These are phyloP conservation scores for Beaufortia kweichowensis DNA, from an alignment of 2,113 vertebrate genomes.

Conservation along the genomic window DNA sequence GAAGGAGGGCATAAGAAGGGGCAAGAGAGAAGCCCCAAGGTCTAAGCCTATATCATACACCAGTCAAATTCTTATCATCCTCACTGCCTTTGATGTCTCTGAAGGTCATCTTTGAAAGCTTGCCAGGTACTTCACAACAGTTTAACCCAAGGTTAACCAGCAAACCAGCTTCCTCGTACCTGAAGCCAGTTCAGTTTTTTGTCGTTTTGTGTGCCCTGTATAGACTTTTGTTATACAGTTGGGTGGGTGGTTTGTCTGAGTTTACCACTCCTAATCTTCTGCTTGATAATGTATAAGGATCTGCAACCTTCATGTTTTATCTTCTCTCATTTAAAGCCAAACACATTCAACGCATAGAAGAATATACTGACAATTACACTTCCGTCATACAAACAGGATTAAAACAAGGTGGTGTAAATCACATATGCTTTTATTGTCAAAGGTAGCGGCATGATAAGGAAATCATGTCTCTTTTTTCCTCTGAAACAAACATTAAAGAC, in stretches of 20 bases:
- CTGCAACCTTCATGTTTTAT: not conserved
- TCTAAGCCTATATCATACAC: slow-evolving; percentile 30
- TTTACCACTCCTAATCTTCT: not conserved
- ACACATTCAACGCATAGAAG: not conserved
- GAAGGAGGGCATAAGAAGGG: slow-evolving; percentile 13
- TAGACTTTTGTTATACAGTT: too few relatives aligned
- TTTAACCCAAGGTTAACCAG: slow-evolving; percentile 38
- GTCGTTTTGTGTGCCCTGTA: too few relatives aligned
- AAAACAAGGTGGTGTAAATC: slow-evolving; percentile 8
- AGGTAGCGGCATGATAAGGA: slow-evolving; percentile 1
- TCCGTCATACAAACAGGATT: not conserved
- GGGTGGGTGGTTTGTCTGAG: not conserved
- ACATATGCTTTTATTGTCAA: not conserved
- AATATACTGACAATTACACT: not conserved
- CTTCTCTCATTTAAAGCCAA: slow-evolving; percentile 1
- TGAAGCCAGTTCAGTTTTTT: too few relatives aligned
- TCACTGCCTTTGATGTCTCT: slow-evolving; percentile 34
- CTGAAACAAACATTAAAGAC: slow-evolving; percentile 19
- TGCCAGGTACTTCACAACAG: slow-evolving; percentile 41
- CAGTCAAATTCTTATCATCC: slow-evolving; percentile 43
- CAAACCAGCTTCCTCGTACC: slow-evolving; percentile 8
- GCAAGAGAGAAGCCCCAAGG: slow-evolving; percentile 15
- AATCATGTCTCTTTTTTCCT: slow-evolving; percentile 31
- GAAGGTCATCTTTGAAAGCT: slow-evolving; percentile 42
- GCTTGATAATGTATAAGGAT: not conserved